A percentile compares a stretch with the other conserved stretches of the same genome.
Evolutionary conservation across 2,113 vertebrate genomes (phyloP).

Genomic region (Pionites leucogaster): DNA sequence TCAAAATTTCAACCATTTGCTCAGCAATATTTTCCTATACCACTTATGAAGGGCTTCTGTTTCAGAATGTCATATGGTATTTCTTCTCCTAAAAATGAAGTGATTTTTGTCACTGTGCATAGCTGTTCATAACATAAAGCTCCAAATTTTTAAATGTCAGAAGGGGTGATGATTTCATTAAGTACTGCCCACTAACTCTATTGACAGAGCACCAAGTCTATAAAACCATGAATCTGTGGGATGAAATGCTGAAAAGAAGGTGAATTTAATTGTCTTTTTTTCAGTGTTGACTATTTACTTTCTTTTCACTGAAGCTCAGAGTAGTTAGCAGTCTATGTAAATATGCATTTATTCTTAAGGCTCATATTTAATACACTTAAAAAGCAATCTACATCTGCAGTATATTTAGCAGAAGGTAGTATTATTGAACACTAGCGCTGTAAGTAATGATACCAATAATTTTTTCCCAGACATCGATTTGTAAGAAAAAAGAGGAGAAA

Average conservation of each 20-base stretch:
- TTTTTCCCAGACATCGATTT: neutral
- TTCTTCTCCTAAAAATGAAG: neutral
- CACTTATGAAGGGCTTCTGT: neutral
- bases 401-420: neutral
- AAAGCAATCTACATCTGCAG: neutral
- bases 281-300: conserved; percentile 19
- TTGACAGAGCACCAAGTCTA: neutral
- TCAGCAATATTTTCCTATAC: neutral
- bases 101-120: neutral
- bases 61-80: neutral
- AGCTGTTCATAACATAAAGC: neutral
- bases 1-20: neutral
- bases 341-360: conserved; percentile 56
- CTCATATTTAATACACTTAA: neutral
- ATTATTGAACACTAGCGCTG: neutral
- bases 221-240: neutral
- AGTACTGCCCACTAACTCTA: neutral
- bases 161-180: neutral
- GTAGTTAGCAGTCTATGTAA: conserved; percentile 65
- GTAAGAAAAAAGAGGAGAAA: neutral
- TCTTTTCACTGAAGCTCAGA: conserved; percentile 29
- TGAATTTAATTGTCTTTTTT: conserved; percentile 6
- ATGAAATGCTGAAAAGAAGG: conserved; percentile 4
- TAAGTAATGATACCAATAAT: neutral
- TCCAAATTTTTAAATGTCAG: neutral